Conservation (phyloP, 2,113 vertebrate genomes). For the Clarias magur region DNA sequence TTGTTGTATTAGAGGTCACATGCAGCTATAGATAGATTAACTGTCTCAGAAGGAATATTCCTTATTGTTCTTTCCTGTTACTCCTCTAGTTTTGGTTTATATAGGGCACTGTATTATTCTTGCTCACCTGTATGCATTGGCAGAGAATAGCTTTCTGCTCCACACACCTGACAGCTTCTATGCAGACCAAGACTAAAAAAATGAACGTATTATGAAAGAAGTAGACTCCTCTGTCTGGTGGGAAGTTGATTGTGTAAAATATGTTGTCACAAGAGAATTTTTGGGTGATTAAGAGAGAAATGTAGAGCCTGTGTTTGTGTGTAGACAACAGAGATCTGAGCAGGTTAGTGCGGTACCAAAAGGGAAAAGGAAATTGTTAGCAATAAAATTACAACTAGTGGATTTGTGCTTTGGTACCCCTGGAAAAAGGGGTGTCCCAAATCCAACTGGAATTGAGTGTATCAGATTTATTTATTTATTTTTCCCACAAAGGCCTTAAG, state of each 20-base stretch:
- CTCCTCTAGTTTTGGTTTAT: not conserved
- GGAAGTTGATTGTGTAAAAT: not conserved
- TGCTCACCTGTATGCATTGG: constrained; percentile 11
- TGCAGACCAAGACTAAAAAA: not conserved
- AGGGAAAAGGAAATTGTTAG: not conserved
- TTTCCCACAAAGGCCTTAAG: not conserved
- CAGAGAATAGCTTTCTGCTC: not conserved
- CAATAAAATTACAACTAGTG: not conserved
- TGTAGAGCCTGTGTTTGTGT: constrained; percentile 12
- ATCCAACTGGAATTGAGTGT: not conserved
- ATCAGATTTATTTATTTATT: not conserved
- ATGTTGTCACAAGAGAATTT: not conserved
- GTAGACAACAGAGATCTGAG: not conserved
- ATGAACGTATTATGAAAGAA: not conserved
- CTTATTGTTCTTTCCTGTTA: not conserved
- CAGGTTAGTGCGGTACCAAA: not conserved
- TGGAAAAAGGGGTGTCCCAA: not conserved
- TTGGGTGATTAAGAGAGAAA: not conserved
- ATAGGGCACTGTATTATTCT: not conserved
- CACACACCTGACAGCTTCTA: not conserved
- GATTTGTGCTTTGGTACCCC: not conserved
- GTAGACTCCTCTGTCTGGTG: not conserved
- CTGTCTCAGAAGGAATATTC: not conserved
- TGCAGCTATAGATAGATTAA: not conserved
- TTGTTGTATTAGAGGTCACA: too few species aligned